A percentile compares a stretch with the other conserved stretches of the same genome.
Evolutionary conservation across 2,797 vertebrate genomes (phyloP).

Genomic region (Graptemys geographica): DNA sequence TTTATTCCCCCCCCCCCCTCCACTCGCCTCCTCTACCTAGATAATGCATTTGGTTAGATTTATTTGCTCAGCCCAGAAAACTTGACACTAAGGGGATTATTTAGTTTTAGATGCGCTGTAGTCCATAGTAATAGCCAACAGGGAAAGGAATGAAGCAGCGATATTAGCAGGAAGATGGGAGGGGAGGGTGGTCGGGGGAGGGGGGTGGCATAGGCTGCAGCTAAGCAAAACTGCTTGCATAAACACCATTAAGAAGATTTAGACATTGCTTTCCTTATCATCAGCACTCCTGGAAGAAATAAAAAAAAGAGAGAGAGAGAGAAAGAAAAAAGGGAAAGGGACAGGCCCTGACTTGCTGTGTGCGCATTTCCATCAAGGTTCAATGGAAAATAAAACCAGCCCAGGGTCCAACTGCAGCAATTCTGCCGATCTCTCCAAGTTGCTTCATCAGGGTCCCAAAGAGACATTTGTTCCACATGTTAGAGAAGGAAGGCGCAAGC

Average conservation of each 20-base stretch:
- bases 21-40: slow-evolving; percentile 89
- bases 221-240: slow-evolving; percentile 90
- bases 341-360: slow-evolving; percentile 85
- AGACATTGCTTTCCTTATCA: slow-evolving; percentile 90
- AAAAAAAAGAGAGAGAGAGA: slow-evolving; percentile 76
- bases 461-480: slow-evolving; percentile 79
- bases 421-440: slow-evolving; percentile 68
- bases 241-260: slow-evolving; percentile 92
- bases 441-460: slow-evolving; percentile 75
- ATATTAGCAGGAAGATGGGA: slow-evolving; percentile 86
- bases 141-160: slow-evolving; percentile 88
- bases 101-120: slow-evolving; percentile 92
- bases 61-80: slow-evolving; percentile 91
- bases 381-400: slow-evolving; percentile 82
- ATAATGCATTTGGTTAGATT: slow-evolving; percentile 95
- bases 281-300: slow-evolving; percentile 87
- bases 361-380: slow-evolving; percentile 83
- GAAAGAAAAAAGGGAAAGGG: slow-evolving; percentile 78
- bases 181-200: slow-evolving; percentile 77
- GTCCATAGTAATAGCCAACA: slow-evolving; percentile 91
- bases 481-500: slow-evolving; percentile 60
- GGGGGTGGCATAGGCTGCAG: slow-evolving; percentile 82
- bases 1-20: slow-evolving; percentile 81
- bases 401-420: slow-evolving; percentile 65
- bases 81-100: slow-evolving; percentile 98